Base-by-base conservation (phyloP, 1,140 invertebrate species). In the Drosophila dunni region DNA sequence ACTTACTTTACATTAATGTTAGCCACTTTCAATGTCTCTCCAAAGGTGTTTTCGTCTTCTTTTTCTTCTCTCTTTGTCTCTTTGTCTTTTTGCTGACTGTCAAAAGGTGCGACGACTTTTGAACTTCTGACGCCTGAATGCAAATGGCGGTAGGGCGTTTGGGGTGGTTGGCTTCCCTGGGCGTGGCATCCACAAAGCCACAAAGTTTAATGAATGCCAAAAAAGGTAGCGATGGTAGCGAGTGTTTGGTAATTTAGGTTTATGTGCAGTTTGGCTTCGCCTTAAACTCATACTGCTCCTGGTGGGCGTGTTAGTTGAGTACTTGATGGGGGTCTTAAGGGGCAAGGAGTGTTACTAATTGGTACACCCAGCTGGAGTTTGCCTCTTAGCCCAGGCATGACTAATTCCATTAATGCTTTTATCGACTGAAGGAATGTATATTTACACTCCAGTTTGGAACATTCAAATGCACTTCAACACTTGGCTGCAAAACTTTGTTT, bases 21-120 rank as follows among this genome's bases (percentile, higher is more conserved):
- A 50, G 75, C 34, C 67, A 73, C 75, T 73, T 29, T 73, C 44
- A 53, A 34, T 67, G 54, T 36, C 53, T 64, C 9, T 50, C 10
- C 46, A 6, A 29, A 57, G 54, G 54, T 42, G 54, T 57, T 57
- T 58, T 38, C 17, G 1, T 40, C 44, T 44, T 9, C n/a, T 44
- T 45, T 20, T 2, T 7, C 34, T 24, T 45, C 0, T 7, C 20
- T 9, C 2, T 5, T 38, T 13, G 9, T n/a, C 9, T 48, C 9
- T 42, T 29, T 20, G 9, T 17, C 38, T 34, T 9, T 38, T 40
- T 3, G 15, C 45, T 34, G 63, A 10, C 46, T 57, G 78, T 63
- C 63, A 61, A 34, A 46, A 74, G 78, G 78, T 77, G 78, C 75
- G 75, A 74, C 70, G 65, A 79, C 78, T 89, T 78, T 88, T 88